These are phyloP conservation scores for Siniperca knerii DNA, from an alignment of 2,113 vertebrate species.

Conservation along the genomic window DNA sequence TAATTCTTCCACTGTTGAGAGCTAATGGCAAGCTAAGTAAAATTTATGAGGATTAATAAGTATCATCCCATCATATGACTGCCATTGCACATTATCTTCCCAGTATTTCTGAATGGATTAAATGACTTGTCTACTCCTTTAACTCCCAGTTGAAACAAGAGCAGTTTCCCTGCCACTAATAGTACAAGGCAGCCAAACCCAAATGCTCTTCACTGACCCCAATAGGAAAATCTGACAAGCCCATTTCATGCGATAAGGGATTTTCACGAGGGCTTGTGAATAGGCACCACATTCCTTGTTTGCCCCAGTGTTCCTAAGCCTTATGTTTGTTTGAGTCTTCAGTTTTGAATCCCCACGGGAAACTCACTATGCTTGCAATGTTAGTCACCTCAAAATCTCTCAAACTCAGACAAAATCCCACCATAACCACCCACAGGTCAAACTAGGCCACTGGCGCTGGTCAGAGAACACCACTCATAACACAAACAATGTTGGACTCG, in stretches of 20 bases:
- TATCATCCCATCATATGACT: slow-evolving; percentile 8
- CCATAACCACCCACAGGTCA: slow-evolving; percentile 16
- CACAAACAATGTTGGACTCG: slow-evolving; percentile 23
- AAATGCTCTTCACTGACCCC: slow-evolving; percentile 36
- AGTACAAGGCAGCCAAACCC: slow-evolving; percentile 29
- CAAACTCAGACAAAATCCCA: slow-evolving; percentile 9
- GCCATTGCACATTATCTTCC: slow-evolving; percentile 6
- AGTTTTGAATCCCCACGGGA: slow-evolving; percentile 18
- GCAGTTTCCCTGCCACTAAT: slow-evolving; percentile 40
- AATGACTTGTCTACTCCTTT: slow-evolving; percentile 20
- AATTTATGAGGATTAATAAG: slow-evolving; percentile 15
- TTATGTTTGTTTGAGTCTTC: slow-evolving; percentile 42
- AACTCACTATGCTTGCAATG: slow-evolving; percentile 30
- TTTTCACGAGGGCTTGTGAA: slow-evolving; percentile 48
- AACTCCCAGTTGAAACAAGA: slow-evolving; percentile 32
- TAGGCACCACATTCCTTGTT: slow-evolving; percentile 30
- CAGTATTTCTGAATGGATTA: slow-evolving; percentile 31
- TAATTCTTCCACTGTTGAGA: neutral
- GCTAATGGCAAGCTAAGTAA: neutral
- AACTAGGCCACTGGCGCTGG: slow-evolving; percentile 15
- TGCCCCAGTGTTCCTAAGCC: slow-evolving; percentile 32
- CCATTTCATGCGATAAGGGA: slow-evolving; percentile 46
- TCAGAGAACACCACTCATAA: slow-evolving; percentile 9
- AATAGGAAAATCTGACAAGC: slow-evolving; percentile 52
- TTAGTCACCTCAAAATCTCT: slow-evolving; percentile 15